Evolutionary conservation across 2,888 invertebrate genomes (phyloP).

Genomic region (Cotesia congregata): DNA sequence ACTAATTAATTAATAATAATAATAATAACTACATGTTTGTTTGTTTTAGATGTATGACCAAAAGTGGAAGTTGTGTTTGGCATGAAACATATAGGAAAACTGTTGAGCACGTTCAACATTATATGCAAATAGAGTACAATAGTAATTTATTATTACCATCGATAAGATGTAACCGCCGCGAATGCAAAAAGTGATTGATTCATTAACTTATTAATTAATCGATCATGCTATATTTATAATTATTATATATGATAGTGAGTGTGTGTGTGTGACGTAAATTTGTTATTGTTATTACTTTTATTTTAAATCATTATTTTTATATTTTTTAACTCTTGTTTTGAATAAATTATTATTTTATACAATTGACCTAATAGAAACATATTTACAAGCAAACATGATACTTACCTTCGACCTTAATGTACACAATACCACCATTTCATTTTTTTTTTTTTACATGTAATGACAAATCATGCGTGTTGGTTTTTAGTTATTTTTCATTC

Average conservation of each 20-base stretch:
- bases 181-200: constrained; percentile 53
- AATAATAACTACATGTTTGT: constrained; percentile 58
- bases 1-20: constrained; percentile 19
- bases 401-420: constrained; percentile 64
- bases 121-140: constrained; percentile 76
- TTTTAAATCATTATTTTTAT: constrained; percentile 29
- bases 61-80: constrained; percentile 75
- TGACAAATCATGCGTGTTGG: constrained; percentile 54
- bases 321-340: constrained; percentile 51
- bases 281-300: background rate
- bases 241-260: background rate
- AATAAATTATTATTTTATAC: constrained; percentile 67
- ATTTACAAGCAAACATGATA: constrained; percentile 68
- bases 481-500: constrained; percentile 39
- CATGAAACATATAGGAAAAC: constrained; percentile 77
- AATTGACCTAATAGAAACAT: constrained; percentile 64
- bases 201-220: constrained; percentile 18
- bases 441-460: constrained; percentile 56
- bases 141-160: constrained; percentile 65
- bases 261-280: constrained; percentile 12
- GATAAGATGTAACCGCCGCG: constrained; percentile 62
- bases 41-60: constrained; percentile 72
- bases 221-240: background rate
- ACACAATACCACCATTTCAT: constrained; percentile 59
- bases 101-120: constrained; percentile 76